A percentile compares a stretch with the other conserved stretches of the same genome.
These are phyloP conservation scores for Sericinus montela DNA, from an alignment of 2,888 invertebrate species.

Conservation along the genomic window DNA sequence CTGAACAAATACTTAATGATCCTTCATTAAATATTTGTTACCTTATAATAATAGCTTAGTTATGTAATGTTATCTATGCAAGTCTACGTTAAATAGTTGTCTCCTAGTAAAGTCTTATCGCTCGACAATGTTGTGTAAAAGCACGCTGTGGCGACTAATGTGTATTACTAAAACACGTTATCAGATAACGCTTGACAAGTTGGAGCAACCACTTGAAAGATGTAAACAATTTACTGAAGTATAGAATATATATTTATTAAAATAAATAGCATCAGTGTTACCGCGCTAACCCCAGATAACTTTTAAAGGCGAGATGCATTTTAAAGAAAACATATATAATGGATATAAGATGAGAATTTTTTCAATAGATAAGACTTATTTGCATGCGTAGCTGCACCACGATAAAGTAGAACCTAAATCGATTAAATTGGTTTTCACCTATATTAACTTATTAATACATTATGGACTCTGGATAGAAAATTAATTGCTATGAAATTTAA, in stretches of 20 bases:
- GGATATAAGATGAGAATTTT: too few relatives aligned
- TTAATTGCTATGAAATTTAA: too few relatives aligned
- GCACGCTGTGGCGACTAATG: conserved; percentile 36
- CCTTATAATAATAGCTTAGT: too few relatives aligned
- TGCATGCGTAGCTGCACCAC: too few relatives aligned
- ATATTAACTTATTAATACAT: too few relatives aligned
- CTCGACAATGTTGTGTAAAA: conserved; percentile 17
- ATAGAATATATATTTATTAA: conserved; percentile 16
- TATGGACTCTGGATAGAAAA: too few relatives aligned
- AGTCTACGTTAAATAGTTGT: conserved; percentile 4
- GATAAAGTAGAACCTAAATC: too few relatives aligned
- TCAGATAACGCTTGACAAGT: conserved; percentile 57
- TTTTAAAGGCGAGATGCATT: neutral
- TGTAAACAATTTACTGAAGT: conserved; percentile 15
- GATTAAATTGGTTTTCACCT: too few relatives aligned
- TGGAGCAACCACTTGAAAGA: conserved; percentile 36
- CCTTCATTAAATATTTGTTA: too few relatives aligned
- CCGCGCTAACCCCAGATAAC: neutral
- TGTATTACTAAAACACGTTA: conserved; percentile 43
- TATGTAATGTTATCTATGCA: conserved; percentile 10
- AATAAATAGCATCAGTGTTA: conserved; percentile 7
- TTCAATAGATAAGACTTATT: too few relatives aligned
- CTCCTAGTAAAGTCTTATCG: conserved; percentile 8
- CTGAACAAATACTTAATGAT: too few relatives aligned
- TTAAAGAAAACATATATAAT: too few relatives aligned